Base-by-base conservation (phyloP, 2,113 vertebrate genomes). In the Prietella phreatophila region DNA sequence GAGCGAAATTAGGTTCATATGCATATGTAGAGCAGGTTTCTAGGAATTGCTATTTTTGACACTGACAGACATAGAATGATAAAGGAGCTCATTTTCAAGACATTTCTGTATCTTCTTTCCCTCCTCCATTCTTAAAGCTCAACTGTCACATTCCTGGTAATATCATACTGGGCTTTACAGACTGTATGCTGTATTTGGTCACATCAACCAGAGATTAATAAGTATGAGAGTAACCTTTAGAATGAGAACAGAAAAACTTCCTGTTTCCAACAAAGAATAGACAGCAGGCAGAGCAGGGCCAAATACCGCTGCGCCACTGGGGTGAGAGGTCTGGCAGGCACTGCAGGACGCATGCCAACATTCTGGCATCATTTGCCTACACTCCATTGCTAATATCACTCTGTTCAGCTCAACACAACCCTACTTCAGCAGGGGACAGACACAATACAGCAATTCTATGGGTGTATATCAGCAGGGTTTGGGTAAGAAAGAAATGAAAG, bases 1-100 rank as follows among this genome's bases (percentile, higher is more conserved):
- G 89, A 93, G 91, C 84, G 86, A 89, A 93, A 95, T 94, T 91
- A 94, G 93, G 94, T 95, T 95, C 94, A 95, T 95, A 94, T 94
- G 93, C 93, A 93, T 95, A 93, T 87, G 86, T 85, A 80, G 85
- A 87, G 93, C 93, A 95, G 91, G 92, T 93, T 92, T 93, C 93
- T 87, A 89, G 92, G 94, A 94, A 89, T 78, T 50, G 92, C 89
- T 93, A 93, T 94, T 95, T 95, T 95, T 95, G 93, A 92, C 94
- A 90, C 93, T 92, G 91, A 93, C 92, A 94, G 86, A 42, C 39
- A 42, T 42, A 42, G 39, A 47, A 47, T 7, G 42, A 47, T 47
- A 47, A 47, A 47, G 42, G 5, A 47, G 5, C 42, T 47, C 42
- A 47, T 47, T 47, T 47, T 0, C 42, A 47, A 47, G 42, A 47